These are phyloP conservation scores for Schizotus pectinicornis DNA, from an alignment of 2,888 invertebrate species.

Conservation along the genomic window DNA sequence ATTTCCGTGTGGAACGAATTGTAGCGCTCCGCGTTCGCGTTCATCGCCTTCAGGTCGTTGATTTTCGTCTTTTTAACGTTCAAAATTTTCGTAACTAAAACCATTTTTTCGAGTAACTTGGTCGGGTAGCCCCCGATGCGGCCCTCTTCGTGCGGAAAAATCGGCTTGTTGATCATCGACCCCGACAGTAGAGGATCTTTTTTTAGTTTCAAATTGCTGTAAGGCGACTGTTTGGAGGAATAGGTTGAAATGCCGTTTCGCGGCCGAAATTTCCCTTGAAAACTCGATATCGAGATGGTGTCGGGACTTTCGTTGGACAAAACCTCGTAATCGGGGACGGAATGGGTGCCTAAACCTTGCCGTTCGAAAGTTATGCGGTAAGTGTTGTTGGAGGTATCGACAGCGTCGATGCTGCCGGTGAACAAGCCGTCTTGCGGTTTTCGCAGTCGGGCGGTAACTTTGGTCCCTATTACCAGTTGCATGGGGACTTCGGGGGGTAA, in stretches of 20 bases:
- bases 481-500: conserved; percentile 93
- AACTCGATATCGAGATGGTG: conserved; percentile 84
- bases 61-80: conserved; percentile 83
- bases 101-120: conserved; percentile 84
- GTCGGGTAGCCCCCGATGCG: conserved; percentile 84
- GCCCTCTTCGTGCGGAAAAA: conserved; percentile 54
- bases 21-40: conserved; percentile 87
- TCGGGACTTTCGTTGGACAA: conserved; percentile 91
- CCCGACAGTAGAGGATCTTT: conserved; percentile 76
- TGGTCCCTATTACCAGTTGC: conserved; percentile 93
- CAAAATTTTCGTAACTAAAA: conserved; percentile 85
- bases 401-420: conserved; percentile 87
- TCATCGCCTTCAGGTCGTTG: conserved; percentile 81
- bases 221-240: conserved; percentile 60
- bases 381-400: conserved; percentile 92
- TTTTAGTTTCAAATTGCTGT: conserved; percentile 56
- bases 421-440: conserved; percentile 96
- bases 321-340: conserved; percentile 96
- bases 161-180: conserved; percentile 51
- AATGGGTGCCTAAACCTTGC: conserved; percentile 90
- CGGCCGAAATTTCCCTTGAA: conserved; percentile 81
- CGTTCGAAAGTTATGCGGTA: conserved; percentile 95
- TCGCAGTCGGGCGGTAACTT: conserved; percentile 87
- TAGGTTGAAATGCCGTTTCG: conserved; percentile 61
- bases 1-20: conserved; percentile 80